Evolutionary conservation across 2,888 invertebrate genomes (phyloP), one percentile per base, ranked within the genome.

Genomic region (Muschampia plurimacula): DNA sequence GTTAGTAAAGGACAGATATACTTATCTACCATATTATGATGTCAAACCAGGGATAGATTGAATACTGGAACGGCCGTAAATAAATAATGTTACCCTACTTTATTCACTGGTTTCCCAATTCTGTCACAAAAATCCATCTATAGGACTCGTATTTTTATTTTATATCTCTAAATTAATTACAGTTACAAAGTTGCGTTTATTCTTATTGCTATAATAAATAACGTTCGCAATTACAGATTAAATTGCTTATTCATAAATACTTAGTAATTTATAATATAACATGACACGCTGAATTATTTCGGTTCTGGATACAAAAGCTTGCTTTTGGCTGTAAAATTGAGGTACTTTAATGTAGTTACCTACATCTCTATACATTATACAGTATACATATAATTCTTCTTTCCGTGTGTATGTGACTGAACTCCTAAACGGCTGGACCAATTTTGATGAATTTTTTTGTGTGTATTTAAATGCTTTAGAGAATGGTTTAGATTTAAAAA

Each of bases 191-290:
- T 52, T 55, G 1, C 22, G 13, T 69, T 69, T 63, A 64, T 28
- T 39, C 64, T 55, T 63, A 69, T 69, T 64, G 55, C 41, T 12
- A 49, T 68, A 60, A 44, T 67, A 69, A 69, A 69, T 55, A 69
- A 41, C 69, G 13, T 41, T 55, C 39, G 49, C 69, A 63, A 52
- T 69, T 69, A 69, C 63, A 28, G 9, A 69, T 36, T 63, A 55
- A 69, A 55, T 64, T 69, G 39, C 39, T 63, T 44, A 55, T 13
- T 28, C 28, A 55, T 55, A 63, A 63, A 63, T 55, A 41, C 52
- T 32, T 32, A 22, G 69, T 52, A 69, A 69, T 41, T 63, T 69
- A 41, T 63, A 55, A 13, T 69, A 41, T 63, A 55, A 13, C 52
- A n/a, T 55, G 69, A 62, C 69, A 55, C 41, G 15, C 5, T 41